These are phyloP conservation scores for Triops longicaudatus DNA, from an alignment of 1,140 invertebrate genomes.

Conservation along the genomic window DNA sequence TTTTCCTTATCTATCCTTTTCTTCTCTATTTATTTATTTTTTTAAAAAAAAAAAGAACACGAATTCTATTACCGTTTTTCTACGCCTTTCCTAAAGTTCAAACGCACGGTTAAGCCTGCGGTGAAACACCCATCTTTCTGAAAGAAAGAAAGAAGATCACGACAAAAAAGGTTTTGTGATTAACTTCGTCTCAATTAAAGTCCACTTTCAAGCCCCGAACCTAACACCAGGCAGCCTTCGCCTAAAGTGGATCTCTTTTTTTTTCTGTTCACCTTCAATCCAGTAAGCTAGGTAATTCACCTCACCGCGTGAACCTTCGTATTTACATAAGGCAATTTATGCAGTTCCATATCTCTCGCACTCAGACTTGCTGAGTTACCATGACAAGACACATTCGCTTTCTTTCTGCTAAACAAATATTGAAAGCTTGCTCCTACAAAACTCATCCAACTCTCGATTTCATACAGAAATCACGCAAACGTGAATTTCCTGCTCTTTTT, in stretches of 20 bases:
- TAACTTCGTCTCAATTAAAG: not conserved
- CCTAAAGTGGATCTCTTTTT: not conserved
- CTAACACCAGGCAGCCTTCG: not conserved
- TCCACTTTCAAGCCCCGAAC: not conserved
- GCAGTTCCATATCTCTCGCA: not conserved
- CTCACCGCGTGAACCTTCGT: not conserved
- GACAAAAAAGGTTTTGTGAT: not conserved
- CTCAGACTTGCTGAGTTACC: not conserved
- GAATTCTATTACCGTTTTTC: no score
- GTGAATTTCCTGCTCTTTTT: not conserved
- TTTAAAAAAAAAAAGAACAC: no score
- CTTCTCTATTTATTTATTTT: no score
- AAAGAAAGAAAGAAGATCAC: no score
- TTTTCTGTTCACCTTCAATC: not conserved
- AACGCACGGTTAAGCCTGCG: no score
- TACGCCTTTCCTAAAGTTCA: no score
- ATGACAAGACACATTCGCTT: not conserved
- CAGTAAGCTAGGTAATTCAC: not conserved
- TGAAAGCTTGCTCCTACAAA: not conserved
- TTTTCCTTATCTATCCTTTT: no score
- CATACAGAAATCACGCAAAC: not conserved
- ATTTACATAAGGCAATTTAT: conserved; percentile 4
- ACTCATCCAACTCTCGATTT: not conserved
- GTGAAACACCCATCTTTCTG: no score
- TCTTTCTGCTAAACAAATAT: not conserved